These are phyloP conservation scores for Adelphocoris suturalis DNA, from an alignment of 2,888 invertebrate species.

Conservation along the genomic window DNA sequence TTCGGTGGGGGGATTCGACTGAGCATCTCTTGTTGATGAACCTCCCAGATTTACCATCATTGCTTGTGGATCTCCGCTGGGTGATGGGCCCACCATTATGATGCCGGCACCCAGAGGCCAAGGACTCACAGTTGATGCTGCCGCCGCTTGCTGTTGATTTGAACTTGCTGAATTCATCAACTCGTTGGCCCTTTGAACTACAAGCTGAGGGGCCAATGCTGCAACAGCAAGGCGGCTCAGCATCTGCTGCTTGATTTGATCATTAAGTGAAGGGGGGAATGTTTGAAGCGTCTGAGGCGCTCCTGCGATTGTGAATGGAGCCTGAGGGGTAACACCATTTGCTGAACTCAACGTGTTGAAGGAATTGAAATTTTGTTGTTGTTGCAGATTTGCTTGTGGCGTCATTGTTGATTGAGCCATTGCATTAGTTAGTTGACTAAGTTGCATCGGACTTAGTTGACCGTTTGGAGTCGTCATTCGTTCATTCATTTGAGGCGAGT, in stretches of 20 bases:
- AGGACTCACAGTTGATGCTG: too few species aligned
- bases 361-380: neutral
- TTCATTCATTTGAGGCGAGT: neutral
- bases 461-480: neutral
- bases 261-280: neutral
- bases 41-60: neutral
- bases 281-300: neutral
- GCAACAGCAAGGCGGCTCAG: neutral
- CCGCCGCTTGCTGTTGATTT: neutral
- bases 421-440: neutral
- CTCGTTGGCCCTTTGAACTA: constrained; percentile 4
- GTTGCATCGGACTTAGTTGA: neutral
- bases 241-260: neutral
- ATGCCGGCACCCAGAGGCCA: too few species aligned
- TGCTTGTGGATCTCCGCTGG: too few species aligned
- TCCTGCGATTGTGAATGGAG: neutral
- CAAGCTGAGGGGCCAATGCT: neutral
- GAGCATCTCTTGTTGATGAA: neutral
- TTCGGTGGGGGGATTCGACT: neutral
- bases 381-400: neutral
- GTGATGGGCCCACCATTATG: too few species aligned
- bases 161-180: neutral
- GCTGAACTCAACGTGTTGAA: neutral
- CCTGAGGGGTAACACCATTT: neutral
- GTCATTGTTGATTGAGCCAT: neutral